Conservation (phyloP, 1,140 invertebrate species). For the Lordiphosa collinella region DNA sequence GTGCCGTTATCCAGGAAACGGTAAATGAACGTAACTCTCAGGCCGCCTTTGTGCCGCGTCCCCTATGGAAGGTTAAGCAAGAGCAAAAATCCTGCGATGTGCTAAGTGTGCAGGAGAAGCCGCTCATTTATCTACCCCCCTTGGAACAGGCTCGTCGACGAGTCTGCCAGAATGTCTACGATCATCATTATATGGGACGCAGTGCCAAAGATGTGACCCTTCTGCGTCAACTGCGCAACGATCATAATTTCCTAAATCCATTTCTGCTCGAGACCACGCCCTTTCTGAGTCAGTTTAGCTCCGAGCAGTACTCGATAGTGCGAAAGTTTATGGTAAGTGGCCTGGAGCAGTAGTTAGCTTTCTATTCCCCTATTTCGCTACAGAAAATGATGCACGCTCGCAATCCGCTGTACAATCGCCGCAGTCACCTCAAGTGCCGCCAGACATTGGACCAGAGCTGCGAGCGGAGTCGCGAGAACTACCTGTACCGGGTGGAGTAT, state of each 20-base stretch:
- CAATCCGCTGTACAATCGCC: slow-evolving; percentile 50
- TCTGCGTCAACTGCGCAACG: slow-evolving; percentile 25
- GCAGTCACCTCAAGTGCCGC: slow-evolving; percentile 7
- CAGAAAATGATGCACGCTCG: slow-evolving; percentile 71
- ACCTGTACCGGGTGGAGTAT: slow-evolving; percentile 41
- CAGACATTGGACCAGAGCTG: not conserved
- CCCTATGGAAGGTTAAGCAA: slow-evolving; percentile 43
- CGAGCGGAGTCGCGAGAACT: slow-evolving; percentile 19
- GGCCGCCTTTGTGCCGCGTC: slow-evolving; percentile 11
- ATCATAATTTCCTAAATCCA: slow-evolving; percentile 26
- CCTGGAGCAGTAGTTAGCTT: rapidly evolving
- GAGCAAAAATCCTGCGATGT: slow-evolving; percentile 54
- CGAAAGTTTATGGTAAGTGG: slow-evolving; percentile 38
- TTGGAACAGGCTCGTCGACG: slow-evolving; percentile 36
- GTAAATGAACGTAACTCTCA: not conserved
- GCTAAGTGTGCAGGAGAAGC: slow-evolving; percentile 37
- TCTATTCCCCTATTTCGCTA: not conserved
- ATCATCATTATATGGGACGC: slow-evolving; percentile 45
- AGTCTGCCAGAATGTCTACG: slow-evolving; percentile 27
- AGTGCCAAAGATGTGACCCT: slow-evolving; percentile 44
- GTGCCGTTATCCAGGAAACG: not conserved
- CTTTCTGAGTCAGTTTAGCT: slow-evolving; percentile 12
- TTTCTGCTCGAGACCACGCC: slow-evolving; percentile 17
- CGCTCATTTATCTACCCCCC: not conserved
- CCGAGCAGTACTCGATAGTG: slow-evolving; percentile 32